Conservation (phyloP, 2,888 invertebrate species). For the Stenchaetothrips biformis region DNA sequence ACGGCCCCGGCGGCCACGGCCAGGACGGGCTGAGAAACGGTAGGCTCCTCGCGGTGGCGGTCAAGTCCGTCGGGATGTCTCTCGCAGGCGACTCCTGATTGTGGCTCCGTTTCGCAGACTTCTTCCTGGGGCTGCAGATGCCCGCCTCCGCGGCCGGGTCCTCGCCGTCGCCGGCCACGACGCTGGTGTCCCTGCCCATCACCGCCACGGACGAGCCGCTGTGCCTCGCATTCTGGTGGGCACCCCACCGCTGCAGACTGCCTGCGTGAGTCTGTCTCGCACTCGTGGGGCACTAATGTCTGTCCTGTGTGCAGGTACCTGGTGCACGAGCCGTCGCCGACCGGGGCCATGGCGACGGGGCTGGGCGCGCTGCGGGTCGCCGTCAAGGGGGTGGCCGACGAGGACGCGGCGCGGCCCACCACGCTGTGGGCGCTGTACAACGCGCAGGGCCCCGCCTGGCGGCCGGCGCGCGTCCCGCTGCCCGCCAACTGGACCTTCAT, state of each 20-base stretch:
- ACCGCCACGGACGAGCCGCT: slow-evolving; percentile 41
- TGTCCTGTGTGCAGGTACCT: background rate
- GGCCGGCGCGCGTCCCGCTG: slow-evolving; percentile 47
- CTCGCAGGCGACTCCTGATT: too few species aligned
- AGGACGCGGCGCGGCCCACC: slow-evolving; percentile 35
- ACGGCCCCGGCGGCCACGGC: slow-evolving; percentile 39
- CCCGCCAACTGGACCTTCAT: slow-evolving; percentile 44
- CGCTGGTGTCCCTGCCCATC: slow-evolving; percentile 42
- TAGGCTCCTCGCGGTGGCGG: too few species aligned
- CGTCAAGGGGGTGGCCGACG: slow-evolving; percentile 42
- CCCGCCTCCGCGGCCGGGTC: slow-evolving; percentile 40
- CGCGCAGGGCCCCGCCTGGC: slow-evolving; percentile 51
- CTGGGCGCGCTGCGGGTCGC: slow-evolving; percentile 41
- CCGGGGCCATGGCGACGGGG: slow-evolving; percentile 3
- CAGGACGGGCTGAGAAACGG: slow-evolving; percentile 28
- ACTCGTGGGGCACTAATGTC: background rate
- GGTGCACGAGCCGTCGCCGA: background rate
- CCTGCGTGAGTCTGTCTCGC: background rate
- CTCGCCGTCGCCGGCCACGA: slow-evolving; percentile 40
- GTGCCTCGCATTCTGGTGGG: slow-evolving; percentile 47
- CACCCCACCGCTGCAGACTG: slow-evolving; percentile 35
- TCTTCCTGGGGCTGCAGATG: slow-evolving; percentile 47
- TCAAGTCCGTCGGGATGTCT: too few species aligned
- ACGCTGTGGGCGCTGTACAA: slow-evolving; percentile 51
- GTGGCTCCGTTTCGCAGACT: slow-evolving; percentile 45